Percentiles rank a stretch among this genome's conserved stretches.
Conservation (phyloP, 1,140 invertebrate species). For the Halesus radiatus region DNA sequence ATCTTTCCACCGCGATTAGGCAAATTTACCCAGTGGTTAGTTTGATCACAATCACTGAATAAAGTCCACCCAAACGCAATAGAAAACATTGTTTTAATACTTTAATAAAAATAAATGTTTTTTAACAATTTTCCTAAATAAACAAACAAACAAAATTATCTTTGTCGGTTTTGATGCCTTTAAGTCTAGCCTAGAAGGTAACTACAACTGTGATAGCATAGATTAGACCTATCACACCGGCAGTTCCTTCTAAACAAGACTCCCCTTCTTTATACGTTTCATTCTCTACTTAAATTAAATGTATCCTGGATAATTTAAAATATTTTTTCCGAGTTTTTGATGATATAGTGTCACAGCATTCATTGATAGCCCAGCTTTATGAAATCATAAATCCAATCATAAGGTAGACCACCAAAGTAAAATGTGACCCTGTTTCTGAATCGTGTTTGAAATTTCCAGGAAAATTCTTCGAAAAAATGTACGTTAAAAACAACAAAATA, state of each 20-base stretch:
- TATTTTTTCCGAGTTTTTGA: not conserved
- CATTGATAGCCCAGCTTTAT: constrained; percentile 2
- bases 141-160: no score
- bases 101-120: no score
- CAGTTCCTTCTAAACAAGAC: constrained; percentile 15
- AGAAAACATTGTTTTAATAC: not conserved
- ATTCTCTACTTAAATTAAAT: not conserved
- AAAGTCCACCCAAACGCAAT: not conserved
- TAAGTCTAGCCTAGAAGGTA: constrained; percentile 10
- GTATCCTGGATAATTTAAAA: not conserved
- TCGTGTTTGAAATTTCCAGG: no score
- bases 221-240: constrained; percentile 28
- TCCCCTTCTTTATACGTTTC: not conserved
- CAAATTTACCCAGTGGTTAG: not conserved
- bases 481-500: no score
- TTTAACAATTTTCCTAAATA: no score
- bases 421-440: not conserved
- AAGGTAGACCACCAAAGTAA: constrained; percentile 6
- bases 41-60: not conserved
- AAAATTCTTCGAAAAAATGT: no score
- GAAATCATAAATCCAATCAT: not conserved
- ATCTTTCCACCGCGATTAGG: not conserved
- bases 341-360: no score
- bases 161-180: not conserved
- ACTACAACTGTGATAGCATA: constrained; percentile 35